Evolutionary conservation across 2,797 vertebrate species (phyloP).

Genomic region (Tragopan temminckii): DNA sequence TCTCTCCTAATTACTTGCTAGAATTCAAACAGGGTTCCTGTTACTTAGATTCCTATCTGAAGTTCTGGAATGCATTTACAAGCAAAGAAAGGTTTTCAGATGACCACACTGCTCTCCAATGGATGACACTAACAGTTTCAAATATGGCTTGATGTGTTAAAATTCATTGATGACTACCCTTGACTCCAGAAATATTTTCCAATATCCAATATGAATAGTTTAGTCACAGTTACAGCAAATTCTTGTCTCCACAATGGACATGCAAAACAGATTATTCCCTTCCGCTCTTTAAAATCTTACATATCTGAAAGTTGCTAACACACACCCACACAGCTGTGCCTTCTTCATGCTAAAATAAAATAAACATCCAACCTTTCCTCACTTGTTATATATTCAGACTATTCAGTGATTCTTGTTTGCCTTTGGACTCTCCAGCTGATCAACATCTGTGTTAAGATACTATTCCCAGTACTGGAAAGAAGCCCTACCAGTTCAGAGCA

Average conservation of each 20-base stretch:
- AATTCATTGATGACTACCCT: neutral
- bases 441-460: neutral
- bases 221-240: neutral
- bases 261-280: neutral
- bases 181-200: neutral
- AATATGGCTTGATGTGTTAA: neutral
- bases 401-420: neutral
- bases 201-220: neutral
- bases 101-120: neutral
- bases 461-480: neutral
- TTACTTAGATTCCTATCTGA: neutral
- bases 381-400: neutral
- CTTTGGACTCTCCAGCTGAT: neutral
- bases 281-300: neutral
- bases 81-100: neutral
- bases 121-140: neutral
- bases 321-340: neutral
- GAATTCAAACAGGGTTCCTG: neutral
- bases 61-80: neutral
- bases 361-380: neutral
- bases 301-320: neutral
- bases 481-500: neutral
- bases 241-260: neutral
- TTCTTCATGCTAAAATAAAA: neutral
- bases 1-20: neutral